Evolutionary conservation across 1,140 invertebrate genomes (phyloP).

Genomic region (Trichonephila inaurata): DNA sequence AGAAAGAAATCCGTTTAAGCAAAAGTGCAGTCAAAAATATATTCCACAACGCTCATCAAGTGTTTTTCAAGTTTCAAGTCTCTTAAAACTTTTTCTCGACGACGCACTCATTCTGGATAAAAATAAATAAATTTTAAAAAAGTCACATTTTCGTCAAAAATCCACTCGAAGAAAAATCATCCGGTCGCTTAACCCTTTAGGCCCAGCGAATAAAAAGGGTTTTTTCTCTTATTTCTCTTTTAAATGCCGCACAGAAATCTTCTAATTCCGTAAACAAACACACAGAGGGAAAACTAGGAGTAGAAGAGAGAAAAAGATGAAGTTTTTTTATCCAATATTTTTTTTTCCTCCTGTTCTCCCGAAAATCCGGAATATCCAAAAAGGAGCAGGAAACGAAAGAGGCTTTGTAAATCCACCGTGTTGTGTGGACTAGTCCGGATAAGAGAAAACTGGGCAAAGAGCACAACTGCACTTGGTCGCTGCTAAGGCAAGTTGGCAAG

Average conservation of each 20-base stretch:
- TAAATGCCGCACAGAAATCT: conserved; percentile 13
- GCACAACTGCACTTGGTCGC: conserved; percentile 70
- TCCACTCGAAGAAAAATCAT: not conserved
- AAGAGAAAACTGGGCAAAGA: conserved; percentile 63
- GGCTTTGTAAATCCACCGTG: conserved; percentile 67
- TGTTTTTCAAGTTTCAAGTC: not conserved
- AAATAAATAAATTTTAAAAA: not conserved
- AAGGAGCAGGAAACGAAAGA: conserved; percentile 16
- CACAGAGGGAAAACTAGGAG: not conserved
- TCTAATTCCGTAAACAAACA: conserved; percentile 71
- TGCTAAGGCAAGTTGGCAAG: conserved; percentile 71
- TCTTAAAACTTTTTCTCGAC: not conserved
- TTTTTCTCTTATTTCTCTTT: not conserved
- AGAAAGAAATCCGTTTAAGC: not conserved
- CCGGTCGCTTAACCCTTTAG: conserved; percentile 27
- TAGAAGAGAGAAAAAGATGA: conserved; percentile 13
- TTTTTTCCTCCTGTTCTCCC: not conserved
- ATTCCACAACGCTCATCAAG: not conserved
- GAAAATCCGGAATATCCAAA: conserved; percentile 53
- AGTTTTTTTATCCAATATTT: conserved; percentile 44
- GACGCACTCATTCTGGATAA: not conserved
- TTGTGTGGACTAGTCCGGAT: conserved; percentile 44
- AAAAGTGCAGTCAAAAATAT: not conserved
- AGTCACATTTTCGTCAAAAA: not conserved
- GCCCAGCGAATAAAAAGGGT: conserved; percentile 10